phyloP scores from a whole-genome alignment of 2,797 vertebrate genomes.

The Melanotaenia trifasciata region DNA sequence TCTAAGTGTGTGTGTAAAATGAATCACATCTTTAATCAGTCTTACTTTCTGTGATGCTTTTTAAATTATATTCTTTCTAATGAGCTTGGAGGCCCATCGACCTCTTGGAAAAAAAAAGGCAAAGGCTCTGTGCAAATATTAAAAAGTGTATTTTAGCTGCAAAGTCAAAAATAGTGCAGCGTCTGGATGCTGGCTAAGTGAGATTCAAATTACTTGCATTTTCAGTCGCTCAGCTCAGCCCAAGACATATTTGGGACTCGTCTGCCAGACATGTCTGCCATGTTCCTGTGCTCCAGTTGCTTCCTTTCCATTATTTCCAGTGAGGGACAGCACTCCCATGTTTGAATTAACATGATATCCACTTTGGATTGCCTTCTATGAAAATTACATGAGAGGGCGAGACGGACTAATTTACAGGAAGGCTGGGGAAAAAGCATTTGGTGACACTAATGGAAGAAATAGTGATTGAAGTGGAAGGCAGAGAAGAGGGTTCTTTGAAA shows the following conservation, averaged over 20 bases:
- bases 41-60: constrained; percentile 31
- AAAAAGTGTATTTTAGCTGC: constrained; percentile 31
- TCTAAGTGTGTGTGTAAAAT: constrained; percentile 24
- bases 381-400: constrained; percentile 64
- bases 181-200: constrained; percentile 44
- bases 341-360: constrained; percentile 67
- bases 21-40: constrained; percentile 28
- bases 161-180: constrained; percentile 42
- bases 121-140: constrained; percentile 12
- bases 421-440: constrained; percentile 43
- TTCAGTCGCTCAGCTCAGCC: constrained; percentile 34
- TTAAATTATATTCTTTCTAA: constrained; percentile 28
- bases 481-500: constrained; percentile 53
- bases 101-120: not conserved
- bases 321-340: constrained; percentile 53
- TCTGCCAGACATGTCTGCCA: constrained; percentile 33
- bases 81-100: constrained; percentile 27
- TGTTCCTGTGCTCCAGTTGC: constrained; percentile 42
- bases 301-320: constrained; percentile 43
- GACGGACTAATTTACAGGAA: constrained; percentile 66
- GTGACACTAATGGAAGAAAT: constrained; percentile 43
- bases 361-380: constrained; percentile 55
- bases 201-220: constrained; percentile 58
- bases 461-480: constrained; percentile 25
- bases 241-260: constrained; percentile 51